phyloP scores from a whole-genome alignment of 1,140 invertebrate species.

The Drosophila serrata region DNA sequence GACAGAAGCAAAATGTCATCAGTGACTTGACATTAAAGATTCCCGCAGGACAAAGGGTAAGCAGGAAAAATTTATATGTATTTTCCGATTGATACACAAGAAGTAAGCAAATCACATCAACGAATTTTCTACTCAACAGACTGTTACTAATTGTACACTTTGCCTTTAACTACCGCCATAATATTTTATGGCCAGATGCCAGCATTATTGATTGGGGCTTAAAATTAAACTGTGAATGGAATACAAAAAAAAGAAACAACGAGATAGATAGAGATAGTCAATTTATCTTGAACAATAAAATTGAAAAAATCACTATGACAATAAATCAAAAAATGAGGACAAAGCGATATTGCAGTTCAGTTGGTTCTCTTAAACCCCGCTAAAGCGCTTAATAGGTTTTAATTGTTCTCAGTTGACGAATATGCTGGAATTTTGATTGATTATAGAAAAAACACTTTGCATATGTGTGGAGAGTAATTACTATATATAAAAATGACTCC shows the following conservation, averaged over 20 bases:
- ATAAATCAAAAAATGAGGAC: conserved; percentile 38
- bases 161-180: conserved; percentile 33
- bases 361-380: conserved; percentile 9
- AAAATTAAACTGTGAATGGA: conserved; percentile 17
- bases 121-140: conserved; percentile 33
- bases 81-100: conserved; percentile 11
- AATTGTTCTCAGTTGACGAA: conserved; percentile 28
- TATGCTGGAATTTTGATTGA: conserved; percentile 32
- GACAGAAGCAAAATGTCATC: conserved; percentile 88
- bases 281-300: conserved; percentile 29
- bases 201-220: conserved; percentile 27
- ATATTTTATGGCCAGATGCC: conserved; percentile 22
- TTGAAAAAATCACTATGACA: conserved; percentile 20
- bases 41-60: conserved; percentile 89
- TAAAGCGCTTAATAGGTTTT: conserved; percentile 30
- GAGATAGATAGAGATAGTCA: conserved; percentile 9
- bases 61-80: conserved; percentile 13
- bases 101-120: conserved; percentile 52
- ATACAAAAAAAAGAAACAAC: not conserved
- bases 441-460: conserved; percentile 15
- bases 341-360: conserved; percentile 1
- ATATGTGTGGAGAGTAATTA: conserved; percentile 14
- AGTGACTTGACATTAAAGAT: conserved; percentile 88
- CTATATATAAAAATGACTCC: conserved; percentile 31
- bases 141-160: conserved; percentile 60